Evolutionary conservation across 2,888 invertebrate species (phyloP).

Genomic region (Spilarctia lutea): DNA sequence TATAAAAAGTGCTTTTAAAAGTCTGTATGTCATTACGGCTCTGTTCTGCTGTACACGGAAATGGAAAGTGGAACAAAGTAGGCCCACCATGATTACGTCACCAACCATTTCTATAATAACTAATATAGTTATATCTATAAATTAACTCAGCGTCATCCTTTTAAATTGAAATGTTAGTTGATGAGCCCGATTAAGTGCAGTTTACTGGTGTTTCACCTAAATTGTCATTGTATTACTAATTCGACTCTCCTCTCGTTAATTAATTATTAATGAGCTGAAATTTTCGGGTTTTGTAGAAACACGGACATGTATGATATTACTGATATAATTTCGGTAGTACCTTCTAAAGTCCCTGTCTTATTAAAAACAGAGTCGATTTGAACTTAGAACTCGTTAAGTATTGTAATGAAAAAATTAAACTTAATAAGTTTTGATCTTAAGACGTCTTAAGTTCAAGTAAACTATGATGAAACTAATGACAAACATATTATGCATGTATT

Average conservation of each 20-base stretch:
- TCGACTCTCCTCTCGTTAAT: background rate
- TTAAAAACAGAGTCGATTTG: no score
- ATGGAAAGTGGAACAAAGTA: conserved; percentile 32
- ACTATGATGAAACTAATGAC: no score
- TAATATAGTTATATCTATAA: conserved; percentile 14
- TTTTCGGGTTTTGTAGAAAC: background rate
- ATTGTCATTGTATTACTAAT: background rate
- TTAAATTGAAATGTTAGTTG: conserved; percentile 16
- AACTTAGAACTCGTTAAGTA: no score
- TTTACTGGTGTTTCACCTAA: background rate
- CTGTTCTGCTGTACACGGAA: conserved; percentile 32
- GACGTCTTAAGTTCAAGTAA: no score
- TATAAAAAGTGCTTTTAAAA: background rate
- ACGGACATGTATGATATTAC: no score
- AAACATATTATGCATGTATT: no score
- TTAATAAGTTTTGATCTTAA: no score
- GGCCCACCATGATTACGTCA: conserved; percentile 33
- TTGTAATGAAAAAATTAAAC: no score
- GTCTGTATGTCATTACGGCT: background rate
- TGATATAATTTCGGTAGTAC: no score
- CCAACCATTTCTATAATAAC: conserved; percentile 43
- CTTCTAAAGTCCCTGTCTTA: no score
- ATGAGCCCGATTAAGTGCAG: background rate
- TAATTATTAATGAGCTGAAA: background rate
- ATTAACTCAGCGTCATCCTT: conserved; percentile 16